phyloP scores from a whole-genome alignment of 2,797 vertebrate species.

The Yasuhikotakia modesta region DNA sequence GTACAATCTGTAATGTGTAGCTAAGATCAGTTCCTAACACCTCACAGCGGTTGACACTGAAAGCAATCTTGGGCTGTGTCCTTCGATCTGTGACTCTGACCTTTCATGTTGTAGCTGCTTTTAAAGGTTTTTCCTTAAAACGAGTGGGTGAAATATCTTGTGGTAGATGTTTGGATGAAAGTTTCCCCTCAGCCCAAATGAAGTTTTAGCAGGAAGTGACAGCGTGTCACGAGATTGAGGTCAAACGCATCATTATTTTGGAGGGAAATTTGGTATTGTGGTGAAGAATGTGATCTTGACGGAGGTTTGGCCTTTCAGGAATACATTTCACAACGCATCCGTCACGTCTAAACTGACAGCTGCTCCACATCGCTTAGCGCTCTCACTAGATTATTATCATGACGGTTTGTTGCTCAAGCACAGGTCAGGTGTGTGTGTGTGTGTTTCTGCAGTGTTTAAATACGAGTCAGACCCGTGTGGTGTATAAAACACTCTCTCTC shows the following conservation, averaged over 20 bases:
- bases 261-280: neutral
- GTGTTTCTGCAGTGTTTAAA: constrained; percentile 72
- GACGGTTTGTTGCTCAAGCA: constrained; percentile 37
- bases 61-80: constrained; percentile 70
- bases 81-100: constrained; percentile 73
- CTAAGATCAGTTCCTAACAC: constrained; percentile 80
- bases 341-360: constrained; percentile 27
- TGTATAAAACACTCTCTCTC: constrained; percentile 66
- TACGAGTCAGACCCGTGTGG: constrained; percentile 72
- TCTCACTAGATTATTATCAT: constrained; percentile 38
- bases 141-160: constrained; percentile 25
- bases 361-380: constrained; percentile 2
- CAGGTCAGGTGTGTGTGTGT: constrained; percentile 36
- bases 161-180: constrained; percentile 1
- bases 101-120: constrained; percentile 44
- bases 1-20: constrained; percentile 79
- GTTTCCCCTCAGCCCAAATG: constrained; percentile 18
- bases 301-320: constrained; percentile 1
- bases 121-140: constrained; percentile 29
- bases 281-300: constrained; percentile 12
- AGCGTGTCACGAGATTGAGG: constrained; percentile 18
- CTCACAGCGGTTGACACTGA: constrained; percentile 74
- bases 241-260: constrained; percentile 41
- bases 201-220: constrained; percentile 12
- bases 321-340: constrained; percentile 21